Conservation (phyloP, 2,888 invertebrate species). For the Thelaira solivaga region DNA sequence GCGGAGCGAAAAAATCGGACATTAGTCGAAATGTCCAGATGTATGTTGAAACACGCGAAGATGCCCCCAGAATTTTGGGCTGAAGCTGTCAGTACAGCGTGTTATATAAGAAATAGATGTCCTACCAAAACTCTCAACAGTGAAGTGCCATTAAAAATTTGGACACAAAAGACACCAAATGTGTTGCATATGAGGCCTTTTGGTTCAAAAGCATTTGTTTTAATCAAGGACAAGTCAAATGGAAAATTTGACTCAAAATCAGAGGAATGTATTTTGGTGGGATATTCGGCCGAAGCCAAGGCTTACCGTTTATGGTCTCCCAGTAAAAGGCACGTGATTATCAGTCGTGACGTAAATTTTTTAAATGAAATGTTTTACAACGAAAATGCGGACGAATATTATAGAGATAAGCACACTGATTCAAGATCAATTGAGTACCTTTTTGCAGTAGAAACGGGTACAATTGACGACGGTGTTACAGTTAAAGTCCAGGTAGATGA, state of each 20-base stretch:
- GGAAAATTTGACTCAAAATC: slow-evolving; percentile 54
- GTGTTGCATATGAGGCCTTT: slow-evolving; percentile 40
- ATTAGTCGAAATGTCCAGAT: slow-evolving; percentile 62
- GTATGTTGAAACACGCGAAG: slow-evolving; percentile 62
- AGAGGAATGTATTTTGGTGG: slow-evolving; percentile 44
- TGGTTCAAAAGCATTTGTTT: slow-evolving; percentile 40
- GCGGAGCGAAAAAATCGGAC: slow-evolving; percentile 63
- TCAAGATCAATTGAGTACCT: too few relatives aligned
- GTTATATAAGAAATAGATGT: slow-evolving; percentile 51
- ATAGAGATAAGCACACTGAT: too few relatives aligned
- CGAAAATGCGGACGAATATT: too few relatives aligned
- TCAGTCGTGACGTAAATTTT: too few relatives aligned
- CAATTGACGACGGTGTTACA: too few relatives aligned
- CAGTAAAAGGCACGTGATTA: slow-evolving; percentile 31
- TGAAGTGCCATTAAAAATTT: too few relatives aligned
- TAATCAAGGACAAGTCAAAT: slow-evolving; percentile 43
- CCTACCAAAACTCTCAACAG: slow-evolving; percentile 13
- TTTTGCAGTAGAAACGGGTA: too few relatives aligned
- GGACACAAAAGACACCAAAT: slow-evolving; percentile 39
- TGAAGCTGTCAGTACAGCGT: slow-evolving; percentile 48
- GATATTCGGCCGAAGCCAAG: slow-evolving; percentile 54
- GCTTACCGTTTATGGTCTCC: slow-evolving; percentile 53
- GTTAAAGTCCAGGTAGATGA: too few relatives aligned
- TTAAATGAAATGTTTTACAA: too few relatives aligned
- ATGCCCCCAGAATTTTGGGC: slow-evolving; percentile 50